These are phyloP conservation scores for Brachionus angularis DNA, from an alignment of 1,140 invertebrate genomes.

Conservation along the genomic window DNA sequence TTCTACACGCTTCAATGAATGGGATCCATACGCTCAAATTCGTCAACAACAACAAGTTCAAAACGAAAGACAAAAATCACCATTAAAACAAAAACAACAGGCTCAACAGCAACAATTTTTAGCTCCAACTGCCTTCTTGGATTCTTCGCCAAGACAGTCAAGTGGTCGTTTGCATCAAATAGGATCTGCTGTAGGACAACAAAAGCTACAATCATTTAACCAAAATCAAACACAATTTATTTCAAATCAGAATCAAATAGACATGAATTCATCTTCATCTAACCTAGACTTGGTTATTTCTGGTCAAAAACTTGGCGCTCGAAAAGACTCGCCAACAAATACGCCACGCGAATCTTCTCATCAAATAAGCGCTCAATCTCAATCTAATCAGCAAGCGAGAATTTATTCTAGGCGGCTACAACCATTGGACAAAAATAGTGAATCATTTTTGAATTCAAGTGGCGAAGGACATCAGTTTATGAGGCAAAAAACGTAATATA, in stretches of 20 bases:
- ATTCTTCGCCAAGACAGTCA: slow-evolving; percentile 34
- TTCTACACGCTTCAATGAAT: slow-evolving; percentile 29
- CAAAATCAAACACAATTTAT: not conserved
- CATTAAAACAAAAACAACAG: slow-evolving; percentile 8
- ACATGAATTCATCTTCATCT: not conserved
- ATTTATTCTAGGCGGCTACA: slow-evolving; percentile 13
- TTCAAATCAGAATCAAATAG: slow-evolving; percentile 37
- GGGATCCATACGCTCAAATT: slow-evolving; percentile 38
- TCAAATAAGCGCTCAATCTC: slow-evolving; percentile 9
- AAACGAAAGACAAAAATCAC: slow-evolving; percentile 39
- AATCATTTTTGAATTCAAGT: not conserved
- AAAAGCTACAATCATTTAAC: not conserved
- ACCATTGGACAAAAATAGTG: slow-evolving; percentile 37
- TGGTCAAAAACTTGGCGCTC: slow-evolving; percentile 10
- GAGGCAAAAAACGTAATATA: slow-evolving; percentile 24
- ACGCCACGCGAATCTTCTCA: slow-evolving; percentile 16
- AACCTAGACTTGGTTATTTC: slow-evolving; percentile 33
- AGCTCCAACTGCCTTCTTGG: slow-evolving; percentile 36
- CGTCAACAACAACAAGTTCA: not conserved
- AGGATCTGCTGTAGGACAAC: not conserved
- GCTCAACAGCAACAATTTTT: no score
- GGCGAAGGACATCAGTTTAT: slow-evolving; percentile 21
- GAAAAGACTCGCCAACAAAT: slow-evolving; percentile 23
- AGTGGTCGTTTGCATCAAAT: not conserved
- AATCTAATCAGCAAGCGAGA: no score